Evolutionary conservation across 2,888 invertebrate genomes (phyloP).

Genomic region (Caenorhabditis sp.): DNA sequence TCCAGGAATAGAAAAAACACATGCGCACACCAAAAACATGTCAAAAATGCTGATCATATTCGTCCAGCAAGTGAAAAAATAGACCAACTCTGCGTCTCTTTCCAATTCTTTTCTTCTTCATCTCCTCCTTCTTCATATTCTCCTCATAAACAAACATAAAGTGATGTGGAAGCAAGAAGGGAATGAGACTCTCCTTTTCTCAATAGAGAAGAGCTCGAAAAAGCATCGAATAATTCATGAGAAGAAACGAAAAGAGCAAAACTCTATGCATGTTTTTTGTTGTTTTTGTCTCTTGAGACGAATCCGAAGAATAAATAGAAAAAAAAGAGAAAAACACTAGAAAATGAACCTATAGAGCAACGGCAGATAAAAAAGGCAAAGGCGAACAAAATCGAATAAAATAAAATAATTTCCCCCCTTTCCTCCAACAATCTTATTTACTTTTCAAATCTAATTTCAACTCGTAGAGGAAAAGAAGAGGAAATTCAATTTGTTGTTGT

Average conservation of each 20-base stretch:
- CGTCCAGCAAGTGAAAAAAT: too few relatives aligned
- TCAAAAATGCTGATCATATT: background rate
- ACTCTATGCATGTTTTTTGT: background rate
- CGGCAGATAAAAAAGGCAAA: background rate
- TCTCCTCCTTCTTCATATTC: background rate
- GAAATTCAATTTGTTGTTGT: slow-evolving; percentile 1
- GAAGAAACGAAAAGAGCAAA: background rate
- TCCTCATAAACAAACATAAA: slow-evolving; percentile 1
- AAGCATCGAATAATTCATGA: background rate
- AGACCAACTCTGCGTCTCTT: background rate
- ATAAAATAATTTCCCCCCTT: background rate
- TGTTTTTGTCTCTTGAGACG: background rate
- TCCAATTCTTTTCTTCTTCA: background rate
- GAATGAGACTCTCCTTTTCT: background rate
- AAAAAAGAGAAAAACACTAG: too few relatives aligned
- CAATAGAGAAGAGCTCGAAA: background rate
- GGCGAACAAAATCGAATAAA: background rate
- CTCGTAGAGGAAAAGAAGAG: background rate
- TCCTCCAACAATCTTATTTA: background rate
- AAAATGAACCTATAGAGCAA: too few relatives aligned
- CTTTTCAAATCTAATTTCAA: background rate
- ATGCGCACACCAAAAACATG: background rate
- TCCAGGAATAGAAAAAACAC: background rate
- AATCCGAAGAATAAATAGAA: too few relatives aligned
- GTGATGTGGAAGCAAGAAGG: background rate